phyloP scores from a whole-genome alignment of 2,888 invertebrate genomes.

The Theretra japonica region DNA sequence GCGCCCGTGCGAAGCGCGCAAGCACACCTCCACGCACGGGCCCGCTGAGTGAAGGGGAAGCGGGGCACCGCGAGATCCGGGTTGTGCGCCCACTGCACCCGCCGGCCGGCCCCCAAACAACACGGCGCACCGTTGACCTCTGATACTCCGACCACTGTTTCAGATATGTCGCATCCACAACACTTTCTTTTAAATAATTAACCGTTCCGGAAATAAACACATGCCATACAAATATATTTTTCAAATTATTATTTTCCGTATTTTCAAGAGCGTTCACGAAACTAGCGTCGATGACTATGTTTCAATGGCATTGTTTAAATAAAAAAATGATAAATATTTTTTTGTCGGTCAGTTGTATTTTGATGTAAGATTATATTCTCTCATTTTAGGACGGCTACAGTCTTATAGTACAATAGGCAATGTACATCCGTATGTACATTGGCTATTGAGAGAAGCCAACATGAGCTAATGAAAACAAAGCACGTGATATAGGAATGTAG shows the following conservation, averaged over 20 bases:
- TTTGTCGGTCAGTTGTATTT: background rate
- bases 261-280: background rate
- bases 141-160: constrained; percentile 59
- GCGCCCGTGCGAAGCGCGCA: constrained; percentile 54
- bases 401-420: too few relatives aligned
- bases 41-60: constrained; percentile 81
- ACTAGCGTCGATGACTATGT: background rate
- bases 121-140: constrained; percentile 65
- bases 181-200: constrained; percentile 18
- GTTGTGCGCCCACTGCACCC: constrained; percentile 81
- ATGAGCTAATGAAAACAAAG: constrained; percentile 14
- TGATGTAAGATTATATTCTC: background rate
- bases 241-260: background rate
- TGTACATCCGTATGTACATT: too few relatives aligned
- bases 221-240: background rate
- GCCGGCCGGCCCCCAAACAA: constrained; percentile 73
- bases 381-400: background rate
- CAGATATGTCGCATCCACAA: constrained; percentile 45
- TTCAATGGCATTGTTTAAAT: background rate
- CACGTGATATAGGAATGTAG: constrained; percentile 19
- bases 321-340: background rate
- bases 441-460: constrained; percentile 17
- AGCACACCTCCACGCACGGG: constrained; percentile 72
- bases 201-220: constrained; percentile 29
- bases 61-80: constrained; percentile 82